phyloP scores from a whole-genome alignment of 53 echinoderm and acorn worm species.

The Apostichopus leukothele region DNA sequence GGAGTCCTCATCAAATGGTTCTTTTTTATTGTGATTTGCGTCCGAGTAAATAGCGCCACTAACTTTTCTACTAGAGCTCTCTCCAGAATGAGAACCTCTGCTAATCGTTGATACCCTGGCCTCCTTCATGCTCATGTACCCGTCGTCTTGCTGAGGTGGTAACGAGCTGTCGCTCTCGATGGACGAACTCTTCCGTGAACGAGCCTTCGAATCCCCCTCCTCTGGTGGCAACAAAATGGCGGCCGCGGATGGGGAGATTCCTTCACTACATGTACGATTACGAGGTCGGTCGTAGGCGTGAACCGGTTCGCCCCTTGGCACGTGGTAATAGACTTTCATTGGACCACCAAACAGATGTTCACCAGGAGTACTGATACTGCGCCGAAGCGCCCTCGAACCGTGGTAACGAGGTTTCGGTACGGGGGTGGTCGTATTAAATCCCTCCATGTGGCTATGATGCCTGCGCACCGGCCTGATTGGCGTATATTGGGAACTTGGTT shows the following conservation, averaged over 20 bases:
- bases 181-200: constrained; percentile 16
- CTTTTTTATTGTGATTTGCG: constrained; percentile 48
- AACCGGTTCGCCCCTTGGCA: constrained; percentile 67
- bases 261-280: constrained; percentile 78
- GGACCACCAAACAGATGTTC: constrained; percentile 53
- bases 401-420: constrained; percentile 36
- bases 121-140: constrained; percentile 97
- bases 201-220: background rate
- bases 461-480: constrained; percentile 30
- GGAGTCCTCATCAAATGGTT: constrained; percentile 69
- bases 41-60: constrained; percentile 58
- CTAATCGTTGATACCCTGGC: constrained; percentile 74
- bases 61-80: constrained; percentile 34
- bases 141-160: constrained; percentile 76
- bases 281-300: constrained; percentile 70
- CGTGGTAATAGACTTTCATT: constrained; percentile 76
- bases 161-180: constrained; percentile 58
- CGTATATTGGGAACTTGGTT: constrained; percentile 5
- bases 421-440: constrained; percentile 20
- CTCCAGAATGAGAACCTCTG: constrained; percentile 52
- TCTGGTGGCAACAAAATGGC: constrained; percentile 54
- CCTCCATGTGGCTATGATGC: constrained; percentile 34
- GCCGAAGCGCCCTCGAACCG: constrained; percentile 46
- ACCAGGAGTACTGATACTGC: constrained; percentile 85
- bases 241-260: constrained; percentile 61